These are phyloP conservation scores for Lordiphosa stackelbergi DNA, from an alignment of 1,140 invertebrate species.

Conservation along the genomic window DNA sequence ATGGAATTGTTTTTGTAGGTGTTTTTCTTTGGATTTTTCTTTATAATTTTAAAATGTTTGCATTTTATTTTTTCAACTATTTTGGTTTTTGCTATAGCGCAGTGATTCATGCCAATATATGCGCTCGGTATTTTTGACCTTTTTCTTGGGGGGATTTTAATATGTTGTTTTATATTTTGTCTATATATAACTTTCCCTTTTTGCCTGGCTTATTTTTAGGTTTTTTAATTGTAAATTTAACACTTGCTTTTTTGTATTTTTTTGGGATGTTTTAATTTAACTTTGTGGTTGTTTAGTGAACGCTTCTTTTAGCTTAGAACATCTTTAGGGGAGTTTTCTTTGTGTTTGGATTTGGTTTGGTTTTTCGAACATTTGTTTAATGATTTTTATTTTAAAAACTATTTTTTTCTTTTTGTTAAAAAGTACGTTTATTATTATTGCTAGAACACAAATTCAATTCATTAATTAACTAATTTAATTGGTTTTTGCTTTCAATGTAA, in stretches of 20 bases:
- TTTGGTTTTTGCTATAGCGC: slow-evolving; percentile 42
- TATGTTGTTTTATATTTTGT: slow-evolving; percentile 49
- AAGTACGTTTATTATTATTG: slow-evolving; percentile 65
- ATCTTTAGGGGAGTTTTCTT: slow-evolving; percentile 44
- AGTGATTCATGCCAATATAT: slow-evolving; percentile 51
- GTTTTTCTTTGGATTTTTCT: slow-evolving; percentile 47
- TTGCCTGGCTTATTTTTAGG: slow-evolving; percentile 56
- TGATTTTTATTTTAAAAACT: slow-evolving; percentile 28
- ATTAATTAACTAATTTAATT: slow-evolving; percentile 54
- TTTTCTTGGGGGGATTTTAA: slow-evolving; percentile 44
- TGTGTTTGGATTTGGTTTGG: slow-evolving; percentile 37
- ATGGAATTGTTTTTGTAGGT: slow-evolving; percentile 76
- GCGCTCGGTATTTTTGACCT: slow-evolving; percentile 37
- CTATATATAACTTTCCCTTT: slow-evolving; percentile 15
- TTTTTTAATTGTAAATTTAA: slow-evolving; percentile 69
- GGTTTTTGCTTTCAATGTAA: slow-evolving; percentile 52
- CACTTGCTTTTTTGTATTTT: slow-evolving; percentile 63
- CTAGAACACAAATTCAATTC: slow-evolving; percentile 72
- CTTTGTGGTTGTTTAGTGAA: slow-evolving; percentile 67
- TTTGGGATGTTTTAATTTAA: slow-evolving; percentile 60
- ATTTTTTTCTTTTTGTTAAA: slow-evolving; percentile 30
- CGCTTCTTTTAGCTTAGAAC: slow-evolving; percentile 62
- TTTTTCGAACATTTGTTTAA: slow-evolving; percentile 30
- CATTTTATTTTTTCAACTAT: slow-evolving; percentile 61
- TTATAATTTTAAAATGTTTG: slow-evolving; percentile 54